These are phyloP conservation scores for Calyptomena viridis DNA, from an alignment of 2,113 vertebrate genomes.

Conservation along the genomic window DNA sequence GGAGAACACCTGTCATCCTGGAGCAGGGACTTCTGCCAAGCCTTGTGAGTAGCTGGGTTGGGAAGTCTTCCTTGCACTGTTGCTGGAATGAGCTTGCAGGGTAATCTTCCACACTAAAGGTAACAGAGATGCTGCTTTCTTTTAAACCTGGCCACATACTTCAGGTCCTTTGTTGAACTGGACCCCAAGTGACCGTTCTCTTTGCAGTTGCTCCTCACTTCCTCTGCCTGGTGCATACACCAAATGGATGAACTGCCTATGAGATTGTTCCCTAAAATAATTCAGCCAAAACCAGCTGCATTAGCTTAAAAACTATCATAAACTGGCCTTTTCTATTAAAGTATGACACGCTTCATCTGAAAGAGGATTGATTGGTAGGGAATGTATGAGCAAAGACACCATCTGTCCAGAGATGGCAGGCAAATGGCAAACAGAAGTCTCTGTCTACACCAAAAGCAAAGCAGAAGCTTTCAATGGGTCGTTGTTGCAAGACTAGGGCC, in stretches of 20 bases:
- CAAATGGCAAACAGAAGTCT: not conserved
- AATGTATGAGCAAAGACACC: not conserved
- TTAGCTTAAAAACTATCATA: not conserved
- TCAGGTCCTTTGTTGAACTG: not conserved
- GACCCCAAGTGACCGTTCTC: not conserved
- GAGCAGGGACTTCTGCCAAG: fast-evolving
- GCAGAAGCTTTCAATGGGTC: not conserved
- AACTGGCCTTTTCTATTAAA: not conserved
- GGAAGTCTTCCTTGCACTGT: not conserved
- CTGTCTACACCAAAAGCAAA: not conserved
- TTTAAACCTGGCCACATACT: not conserved
- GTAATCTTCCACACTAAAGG: not conserved
- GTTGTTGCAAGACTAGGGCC: not conserved
- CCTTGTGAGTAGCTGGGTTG: not conserved
- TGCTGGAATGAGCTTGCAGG: not conserved
- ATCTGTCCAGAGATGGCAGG: not conserved
- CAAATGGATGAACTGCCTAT: not conserved
- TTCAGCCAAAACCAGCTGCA: not conserved
- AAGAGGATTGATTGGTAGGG: not conserved
- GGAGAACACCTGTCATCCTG: not conserved
- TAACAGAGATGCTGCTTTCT: not conserved
- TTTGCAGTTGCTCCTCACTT: not conserved
- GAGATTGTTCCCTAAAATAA: not conserved
- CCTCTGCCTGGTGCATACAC: not conserved
- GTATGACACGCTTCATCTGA: not conserved